Evolutionary conservation across 2,888 invertebrate genomes (phyloP), one percentile per base, ranked within the genome.

Genomic region (Eurytoma adleriae): DNA sequence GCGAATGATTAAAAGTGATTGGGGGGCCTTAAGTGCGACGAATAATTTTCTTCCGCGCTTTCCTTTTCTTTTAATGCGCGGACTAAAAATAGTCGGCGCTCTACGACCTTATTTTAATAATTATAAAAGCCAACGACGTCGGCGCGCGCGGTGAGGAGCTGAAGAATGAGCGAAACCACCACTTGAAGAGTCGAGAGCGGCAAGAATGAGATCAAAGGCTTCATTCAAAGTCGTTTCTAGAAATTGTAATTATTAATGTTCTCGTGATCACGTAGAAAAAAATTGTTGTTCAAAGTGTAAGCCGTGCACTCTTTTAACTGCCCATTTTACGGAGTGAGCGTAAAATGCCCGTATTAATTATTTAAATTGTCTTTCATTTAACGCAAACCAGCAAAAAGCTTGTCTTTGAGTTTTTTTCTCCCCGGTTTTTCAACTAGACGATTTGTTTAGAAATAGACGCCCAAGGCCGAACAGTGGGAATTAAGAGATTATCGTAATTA

Each of bases 51-150:
- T 62, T 59, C 24, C 24, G 24, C 24, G 24, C 24, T 24, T 24
- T 24, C 24, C 24, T 24, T 13, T 24, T 59, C 14, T 59, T 27
- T 59, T 59, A 54, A 54, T 54, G n/a, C 20, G 13, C 13, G 20
- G 24, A 13, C 13, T 20, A 20, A 20, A 20, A 20, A 20, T 20
- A 59, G 20, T 13, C 13, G 18, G 20, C 57, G 59, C 57, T 7
- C 18, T 24, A 59, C 59, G 59, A 59, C 59, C 59, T 59, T 59
- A 59, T 59, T 59, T 59, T 59, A 59, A 59, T 59, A 59, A 59
- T 59, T 59, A 24, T 24, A 59, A 59, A 59, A 24, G 59, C 59
- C 4, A 18, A 24, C 1, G 14, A 10, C 20, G 57, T 12, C 10
- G 24, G 24, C 18, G 24, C 24, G 24, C 24, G 13, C 59, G 59